Evolutionary conservation across 2,113 vertebrate species (phyloP), one percentile per base, ranked within the genome.

Genomic region (Labeo catla): DNA sequence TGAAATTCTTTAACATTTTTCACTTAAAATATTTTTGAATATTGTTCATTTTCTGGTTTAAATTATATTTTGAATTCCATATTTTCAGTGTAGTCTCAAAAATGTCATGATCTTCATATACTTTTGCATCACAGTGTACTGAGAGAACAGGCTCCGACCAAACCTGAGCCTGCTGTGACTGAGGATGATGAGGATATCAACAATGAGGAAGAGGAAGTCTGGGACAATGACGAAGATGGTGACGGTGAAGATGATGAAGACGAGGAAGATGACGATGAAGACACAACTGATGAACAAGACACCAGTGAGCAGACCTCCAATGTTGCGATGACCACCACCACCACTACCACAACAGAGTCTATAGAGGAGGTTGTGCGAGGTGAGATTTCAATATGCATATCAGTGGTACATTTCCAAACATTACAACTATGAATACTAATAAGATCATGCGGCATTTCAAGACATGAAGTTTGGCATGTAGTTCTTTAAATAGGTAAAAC

Each of bases 301-400:
- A 96, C 95, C 0, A 96, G 97, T 65, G 97, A 98, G 86, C 95
- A 95, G 39, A 95, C 93, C 0, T 95, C 96, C 87, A 97, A 95
- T 89, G 92, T 98, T 6, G 98, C 97, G 79, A 98, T 97, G 93
- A 98, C 97, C 2, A 98, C 97, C 84, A 99, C 97, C 19, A 99
- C 97, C 79, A 99, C 97, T 82, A 98, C 97, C 49, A 98, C 97
- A 79, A 99, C 98, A 0, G 98, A 99, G 84, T 98, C 98, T 0
- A 97, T 99, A 82, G 98, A 99, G 92, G 98, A 99, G 86, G 98
- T 99, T 12, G 98, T 99, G 54, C 94, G 97, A 97, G 98, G 98
- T 99, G 94, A 95, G 85, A 88, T 16, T 11, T 13, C 10, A 10
- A 6, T 49, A 21, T 45, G 39, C 8, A 11, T 21, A 10, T 68